Conservation (phyloP, 2,888 invertebrate genomes). For the Phaedon cochleariae region DNA sequence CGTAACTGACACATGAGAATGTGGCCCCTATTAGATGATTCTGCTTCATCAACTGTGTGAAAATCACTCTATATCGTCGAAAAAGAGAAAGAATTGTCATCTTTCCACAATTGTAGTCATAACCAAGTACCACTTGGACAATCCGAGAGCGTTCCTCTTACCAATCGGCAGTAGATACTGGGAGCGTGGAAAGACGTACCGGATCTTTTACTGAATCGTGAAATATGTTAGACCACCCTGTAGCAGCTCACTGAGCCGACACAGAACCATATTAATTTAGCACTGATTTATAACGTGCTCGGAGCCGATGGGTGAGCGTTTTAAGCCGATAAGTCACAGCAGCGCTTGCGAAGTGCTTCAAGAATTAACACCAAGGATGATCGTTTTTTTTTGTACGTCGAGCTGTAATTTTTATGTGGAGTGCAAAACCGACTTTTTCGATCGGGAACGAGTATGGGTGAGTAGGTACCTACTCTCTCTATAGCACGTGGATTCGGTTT, state of each 20-base stretch:
- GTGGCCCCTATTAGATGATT: no score
- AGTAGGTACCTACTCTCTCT: not conserved
- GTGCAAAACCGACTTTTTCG: not conserved
- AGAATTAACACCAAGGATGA: constrained; percentile 10
- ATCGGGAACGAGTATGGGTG: not conserved
- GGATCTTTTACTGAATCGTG: no score
- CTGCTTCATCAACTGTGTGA: no score
- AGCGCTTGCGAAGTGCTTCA: not conserved
- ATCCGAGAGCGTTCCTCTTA: no score
- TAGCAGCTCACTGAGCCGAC: constrained; percentile 20
- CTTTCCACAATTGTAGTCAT: no score
- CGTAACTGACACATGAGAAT: no score
- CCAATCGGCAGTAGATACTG: no score
- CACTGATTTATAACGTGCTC: constrained; percentile 42
- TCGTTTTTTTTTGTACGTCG: not conserved
- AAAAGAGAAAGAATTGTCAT: no score
- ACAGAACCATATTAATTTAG: constrained; percentile 41
- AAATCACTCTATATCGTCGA: no score
- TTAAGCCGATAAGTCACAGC: constrained; percentile 16
- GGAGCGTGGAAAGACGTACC: no score
- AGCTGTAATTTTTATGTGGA: not conserved
- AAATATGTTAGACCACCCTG: constrained; percentile 28
- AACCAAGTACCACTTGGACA: no score
- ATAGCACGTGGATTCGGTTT: not conserved
- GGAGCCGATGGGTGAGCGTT: constrained; percentile 30